Base-by-base conservation (phyloP, 2,888 invertebrate genomes). In the Merodon equestris region DNA sequence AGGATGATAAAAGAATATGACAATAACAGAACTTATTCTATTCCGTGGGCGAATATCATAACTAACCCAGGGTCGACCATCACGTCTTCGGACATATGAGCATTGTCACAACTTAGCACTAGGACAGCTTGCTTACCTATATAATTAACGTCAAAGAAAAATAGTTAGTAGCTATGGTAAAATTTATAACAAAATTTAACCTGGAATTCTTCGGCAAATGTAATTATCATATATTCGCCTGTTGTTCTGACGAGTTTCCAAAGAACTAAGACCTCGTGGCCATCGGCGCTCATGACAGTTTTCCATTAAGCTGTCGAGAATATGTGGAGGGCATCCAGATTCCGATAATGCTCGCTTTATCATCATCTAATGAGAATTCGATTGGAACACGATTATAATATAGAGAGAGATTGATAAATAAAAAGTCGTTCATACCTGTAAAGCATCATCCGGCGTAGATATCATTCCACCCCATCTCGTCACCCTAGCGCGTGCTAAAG, bases 391-490 rank as follows among this genome's bases (percentile, higher is more conserved):
- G n/a, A n/a, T n/a, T 12, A 13, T 47, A 2, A 15, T 1, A 51
- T 50, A 27, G 13, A 60, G 51, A 27, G 7, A 27, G 3, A 27
- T 27, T 7, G n/a, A n/a, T n/a, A 27, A 27, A 2, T 27, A 27
- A 7, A 4, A 27, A 27, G 2, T 27, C 3, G 7, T 4, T 38
- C 82, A 86, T 87, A 96, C 96, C 93, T 96, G 96, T 83, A 97
- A 90, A 60, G 96, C 94, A 89, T 96, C 96, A 87, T 98, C 98
- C 0, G 98, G 98, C 10, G 98, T 98, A 27, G 97, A 97, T 85
- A 98, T 98, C 97, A 98, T 97, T 66, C 98, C 98, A 63, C 98
- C 98, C 98, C 98, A 98, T 70, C 98, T 92, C 0, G 97, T 97
- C 48, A 98, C 98, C 73, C 97, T 90, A 14, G 97, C 97, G 50